These are phyloP conservation scores for Aythya baeri DNA, from an alignment of 2,113 vertebrate genomes.

Conservation along the genomic window DNA sequence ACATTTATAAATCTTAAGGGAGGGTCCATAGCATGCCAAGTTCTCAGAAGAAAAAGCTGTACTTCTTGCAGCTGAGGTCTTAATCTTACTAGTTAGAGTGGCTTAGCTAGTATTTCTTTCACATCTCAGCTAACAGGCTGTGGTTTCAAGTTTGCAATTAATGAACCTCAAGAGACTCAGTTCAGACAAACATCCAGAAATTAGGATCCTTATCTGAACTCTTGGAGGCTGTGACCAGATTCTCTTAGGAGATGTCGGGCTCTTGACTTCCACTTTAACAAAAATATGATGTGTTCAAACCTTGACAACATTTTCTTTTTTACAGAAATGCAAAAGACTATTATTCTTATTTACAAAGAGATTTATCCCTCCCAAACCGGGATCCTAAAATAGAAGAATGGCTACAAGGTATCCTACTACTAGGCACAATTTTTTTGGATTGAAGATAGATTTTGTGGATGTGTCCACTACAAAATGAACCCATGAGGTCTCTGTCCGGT, in stretches of 20 bases:
- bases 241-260: background rate
- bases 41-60: background rate
- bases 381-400: background rate
- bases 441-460: background rate
- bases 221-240: background rate
- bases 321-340: background rate
- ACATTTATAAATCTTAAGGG: conserved; percentile 37
- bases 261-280: background rate
- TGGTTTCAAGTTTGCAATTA: background rate
- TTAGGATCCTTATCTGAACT: background rate
- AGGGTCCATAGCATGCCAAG: background rate
- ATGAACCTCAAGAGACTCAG: background rate
- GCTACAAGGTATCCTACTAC: background rate
- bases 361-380: background rate
- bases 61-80: background rate
- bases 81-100: background rate
- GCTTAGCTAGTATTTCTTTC: background rate
- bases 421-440: background rate
- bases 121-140: background rate
- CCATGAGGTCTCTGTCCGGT: background rate
- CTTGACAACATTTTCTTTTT: background rate
- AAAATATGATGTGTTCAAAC: background rate
- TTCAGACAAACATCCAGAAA: conserved; percentile 22
- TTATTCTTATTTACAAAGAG: background rate
- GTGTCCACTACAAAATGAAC: background rate